Evolutionary conservation across 2,113 vertebrate genomes (phyloP), one percentile per base, ranked within the genome.

Genomic region (Lates calcarifer): DNA sequence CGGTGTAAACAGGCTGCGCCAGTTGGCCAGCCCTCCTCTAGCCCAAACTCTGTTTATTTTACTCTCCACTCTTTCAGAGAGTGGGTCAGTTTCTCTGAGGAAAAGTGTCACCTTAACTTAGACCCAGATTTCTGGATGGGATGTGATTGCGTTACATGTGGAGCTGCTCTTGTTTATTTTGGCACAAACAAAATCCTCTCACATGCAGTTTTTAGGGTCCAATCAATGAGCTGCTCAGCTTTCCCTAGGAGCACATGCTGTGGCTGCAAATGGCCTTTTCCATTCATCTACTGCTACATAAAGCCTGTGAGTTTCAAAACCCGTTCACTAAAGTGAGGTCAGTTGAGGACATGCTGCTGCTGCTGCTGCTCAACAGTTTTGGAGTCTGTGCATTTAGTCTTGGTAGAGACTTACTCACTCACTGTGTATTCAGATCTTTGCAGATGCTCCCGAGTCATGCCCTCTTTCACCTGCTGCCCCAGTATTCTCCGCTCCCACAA

Each of bases 391-490:
- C 57, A 58, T 56, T 63, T 49, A 39, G 35, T 74, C 35, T 61
- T 66, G 29, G 24, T 64, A 24, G 60, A 82, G 57, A 81, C 83
- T 86, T 55, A 90, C 57, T 85, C 57, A 24, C 35, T 29, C 37
- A 51, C 85, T 90, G 90, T 92, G 84, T 85, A 94, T 96, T 88
- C 95, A 99, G 98, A 99, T 99, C 93, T 99, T 99, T 92, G 94
- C 95, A 92, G 98, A 96, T 79, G 93, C 89, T 89, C 98, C 98
- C 14, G 96, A 96, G 92, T 90, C 91, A 6, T 91, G 94, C 90
- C 95, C 69, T 74, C 89, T 72, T 93, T 96, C 89, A 79, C 76
- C 90, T 86, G 87, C 95, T 74, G 88, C 88, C 70, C 90, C 95
- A 55, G 79, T 92, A 79, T 94, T 97, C 83, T 96, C 95, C 51